phyloP scores from a whole-genome alignment of 2,888 invertebrate genomes.

The Pollenia labialis region DNA sequence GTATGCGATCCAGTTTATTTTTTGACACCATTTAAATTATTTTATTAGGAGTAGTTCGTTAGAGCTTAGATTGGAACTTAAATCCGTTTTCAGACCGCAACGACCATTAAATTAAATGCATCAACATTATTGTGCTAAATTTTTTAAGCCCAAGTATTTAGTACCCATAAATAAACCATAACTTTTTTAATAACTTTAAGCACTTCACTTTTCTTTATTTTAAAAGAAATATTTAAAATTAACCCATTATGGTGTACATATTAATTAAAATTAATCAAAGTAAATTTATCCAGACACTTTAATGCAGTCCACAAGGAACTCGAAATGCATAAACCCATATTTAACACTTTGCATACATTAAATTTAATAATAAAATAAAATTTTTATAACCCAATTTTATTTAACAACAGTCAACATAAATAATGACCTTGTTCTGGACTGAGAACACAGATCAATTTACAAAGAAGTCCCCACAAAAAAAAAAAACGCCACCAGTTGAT shows the following conservation, averaged over 20 bases:
- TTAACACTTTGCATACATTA: conserved; percentile 69
- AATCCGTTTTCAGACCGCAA: too few species aligned
- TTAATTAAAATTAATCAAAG: conserved; percentile 62
- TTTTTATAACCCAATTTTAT: conserved; percentile 70
- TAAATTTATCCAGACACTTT: conserved; percentile 54
- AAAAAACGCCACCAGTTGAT: conserved; percentile 24
- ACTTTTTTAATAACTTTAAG: not conserved
- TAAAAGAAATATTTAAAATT: conserved; percentile 57
- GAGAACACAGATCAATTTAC: conserved; percentile 9
- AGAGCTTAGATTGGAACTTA: too few species aligned
- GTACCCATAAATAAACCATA: too few species aligned
- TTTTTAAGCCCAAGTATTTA: too few species aligned
- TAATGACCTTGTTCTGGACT: conserved; percentile 65
- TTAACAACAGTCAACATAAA: conserved; percentile 55
- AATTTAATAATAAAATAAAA: conserved; percentile 60
- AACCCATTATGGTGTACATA: conserved; percentile 46
- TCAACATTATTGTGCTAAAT: too few species aligned
- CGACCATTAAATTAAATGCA: too few species aligned
- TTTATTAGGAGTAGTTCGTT: too few species aligned
- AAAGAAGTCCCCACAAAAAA: not conserved
- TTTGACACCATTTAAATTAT: too few species aligned
- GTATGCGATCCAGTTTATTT: too few species aligned
- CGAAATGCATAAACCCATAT: conserved; percentile 14
- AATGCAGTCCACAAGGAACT: conserved; percentile 13
- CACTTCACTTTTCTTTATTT: not conserved